phyloP scores from a whole-genome alignment of 2,797 vertebrate species.

The Selene dorsalis region DNA sequence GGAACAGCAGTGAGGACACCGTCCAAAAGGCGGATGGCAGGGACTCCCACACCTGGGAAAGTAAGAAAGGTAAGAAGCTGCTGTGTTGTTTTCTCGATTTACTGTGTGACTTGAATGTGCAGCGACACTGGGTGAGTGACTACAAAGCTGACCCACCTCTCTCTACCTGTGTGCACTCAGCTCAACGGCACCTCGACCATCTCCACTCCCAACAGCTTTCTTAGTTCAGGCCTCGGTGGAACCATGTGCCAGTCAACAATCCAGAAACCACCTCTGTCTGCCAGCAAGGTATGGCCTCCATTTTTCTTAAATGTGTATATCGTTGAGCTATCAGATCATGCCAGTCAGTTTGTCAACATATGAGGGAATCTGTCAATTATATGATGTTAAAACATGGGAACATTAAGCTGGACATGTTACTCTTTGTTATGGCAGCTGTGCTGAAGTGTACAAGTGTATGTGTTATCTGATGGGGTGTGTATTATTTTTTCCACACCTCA shows the following conservation, averaged over 20 bases:
- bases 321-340: not conserved
- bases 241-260: slow-evolving; percentile 82
- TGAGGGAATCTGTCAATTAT: not conserved
- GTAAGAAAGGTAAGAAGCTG: slow-evolving; percentile 85
- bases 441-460: not conserved
- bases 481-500: not conserved
- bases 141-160: not conserved
- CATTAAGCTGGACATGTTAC: not conserved
- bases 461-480: not conserved
- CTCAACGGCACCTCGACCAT: slow-evolving; percentile 83
- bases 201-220: slow-evolving; percentile 86
- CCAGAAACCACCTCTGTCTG: slow-evolving; percentile 85
- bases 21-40: slow-evolving; percentile 84
- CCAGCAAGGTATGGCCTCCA: slow-evolving; percentile 85
- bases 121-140: not conserved
- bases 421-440: not conserved
- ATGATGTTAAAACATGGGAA: not conserved
- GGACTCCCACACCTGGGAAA: slow-evolving; percentile 85
- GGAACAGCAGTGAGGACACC: slow-evolving; percentile 87
- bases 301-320: not conserved
- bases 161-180: slow-evolving; percentile 67
- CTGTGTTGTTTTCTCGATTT: not conserved
- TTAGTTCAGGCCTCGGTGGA: slow-evolving; percentile 81
- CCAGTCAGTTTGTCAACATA: not conserved
- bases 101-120: not conserved